Evolutionary conservation across 2,113 vertebrate genomes (phyloP).

Genomic region (Elachura formosa): DNA sequence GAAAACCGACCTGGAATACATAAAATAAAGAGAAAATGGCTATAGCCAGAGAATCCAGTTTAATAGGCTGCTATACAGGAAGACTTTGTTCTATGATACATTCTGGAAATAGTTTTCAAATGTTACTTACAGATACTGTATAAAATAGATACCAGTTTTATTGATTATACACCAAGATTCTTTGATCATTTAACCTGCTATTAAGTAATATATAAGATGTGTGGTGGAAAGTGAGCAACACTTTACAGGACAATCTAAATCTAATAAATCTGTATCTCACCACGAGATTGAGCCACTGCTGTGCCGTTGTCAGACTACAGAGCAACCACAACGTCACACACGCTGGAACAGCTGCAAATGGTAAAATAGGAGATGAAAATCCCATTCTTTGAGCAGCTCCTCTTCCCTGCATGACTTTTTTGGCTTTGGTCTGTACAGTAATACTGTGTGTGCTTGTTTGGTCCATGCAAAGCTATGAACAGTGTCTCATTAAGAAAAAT

Average conservation of each 20-base stretch:
- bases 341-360: neutral
- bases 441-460: conserved; percentile 60
- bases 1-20: neutral
- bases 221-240: conserved; percentile 29
- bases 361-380: conserved; percentile 28
- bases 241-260: conserved; percentile 40
- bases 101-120: conserved; percentile 62
- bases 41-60: conserved; percentile 56
- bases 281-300: conserved; percentile 40
- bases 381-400: conserved; percentile 57
- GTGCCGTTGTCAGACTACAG: conserved; percentile 38
- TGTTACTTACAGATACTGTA: conserved; percentile 61
- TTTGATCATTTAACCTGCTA: conserved; percentile 19
- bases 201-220: conserved; percentile 48
- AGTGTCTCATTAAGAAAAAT: conserved; percentile 43
- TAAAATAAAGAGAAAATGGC: conserved; percentile 5
- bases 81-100: conserved; percentile 64
- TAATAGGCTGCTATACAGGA: conserved; percentile 62
- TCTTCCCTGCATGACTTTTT: conserved; percentile 48
- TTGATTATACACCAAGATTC: conserved; percentile 58
- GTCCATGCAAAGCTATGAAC: conserved; percentile 72
- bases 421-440: conserved; percentile 63
- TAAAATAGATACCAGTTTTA: conserved; percentile 70
- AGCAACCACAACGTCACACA: conserved; percentile 54
- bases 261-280: conserved; percentile 46